Percentiles rank a stretch among this genome's conserved stretches.
These are phyloP conservation scores for Sarotherodon lohbergeri DNA, from an alignment of 2,113 vertebrate species.

Conservation along the genomic window DNA sequence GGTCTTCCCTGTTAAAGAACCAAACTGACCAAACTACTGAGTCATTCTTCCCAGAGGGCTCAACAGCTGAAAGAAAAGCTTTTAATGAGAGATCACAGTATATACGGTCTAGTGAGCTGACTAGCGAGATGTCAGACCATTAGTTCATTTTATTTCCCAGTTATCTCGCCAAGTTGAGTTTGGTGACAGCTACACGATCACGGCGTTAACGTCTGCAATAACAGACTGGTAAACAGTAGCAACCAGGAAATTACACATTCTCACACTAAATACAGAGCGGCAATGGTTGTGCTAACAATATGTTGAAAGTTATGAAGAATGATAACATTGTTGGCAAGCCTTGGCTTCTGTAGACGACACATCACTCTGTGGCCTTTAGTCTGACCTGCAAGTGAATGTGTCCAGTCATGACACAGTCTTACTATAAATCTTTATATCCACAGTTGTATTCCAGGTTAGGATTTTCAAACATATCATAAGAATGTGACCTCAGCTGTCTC, in stretches of 20 bases:
- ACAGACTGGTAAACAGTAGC: background rate
- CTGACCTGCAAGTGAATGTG: background rate
- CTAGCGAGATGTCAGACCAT: background rate
- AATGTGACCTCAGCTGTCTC: background rate
- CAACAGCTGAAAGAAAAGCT: constrained; percentile 31
- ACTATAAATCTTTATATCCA: background rate
- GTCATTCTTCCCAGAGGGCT: constrained; percentile 40
- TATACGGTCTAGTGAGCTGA: background rate
- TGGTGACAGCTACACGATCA: background rate
- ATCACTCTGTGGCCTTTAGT: background rate
- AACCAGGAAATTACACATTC: background rate
- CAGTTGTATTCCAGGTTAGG: background rate
- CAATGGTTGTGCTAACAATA: background rate
- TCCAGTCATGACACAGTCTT: background rate
- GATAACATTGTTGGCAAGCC: background rate
- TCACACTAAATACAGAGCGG: background rate
- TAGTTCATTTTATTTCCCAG: background rate
- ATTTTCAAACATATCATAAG: background rate
- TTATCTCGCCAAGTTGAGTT: background rate
- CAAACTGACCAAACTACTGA: constrained; percentile 40
- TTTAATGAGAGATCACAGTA: constrained; percentile 16
- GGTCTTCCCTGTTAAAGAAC: constrained; percentile 14
- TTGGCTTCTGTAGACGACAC: background rate
- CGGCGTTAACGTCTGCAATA: background rate
- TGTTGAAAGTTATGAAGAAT: background rate